These are phyloP conservation scores for Dendrolimus punctatus DNA, from an alignment of 1,140 invertebrate species.

Conservation along the genomic window DNA sequence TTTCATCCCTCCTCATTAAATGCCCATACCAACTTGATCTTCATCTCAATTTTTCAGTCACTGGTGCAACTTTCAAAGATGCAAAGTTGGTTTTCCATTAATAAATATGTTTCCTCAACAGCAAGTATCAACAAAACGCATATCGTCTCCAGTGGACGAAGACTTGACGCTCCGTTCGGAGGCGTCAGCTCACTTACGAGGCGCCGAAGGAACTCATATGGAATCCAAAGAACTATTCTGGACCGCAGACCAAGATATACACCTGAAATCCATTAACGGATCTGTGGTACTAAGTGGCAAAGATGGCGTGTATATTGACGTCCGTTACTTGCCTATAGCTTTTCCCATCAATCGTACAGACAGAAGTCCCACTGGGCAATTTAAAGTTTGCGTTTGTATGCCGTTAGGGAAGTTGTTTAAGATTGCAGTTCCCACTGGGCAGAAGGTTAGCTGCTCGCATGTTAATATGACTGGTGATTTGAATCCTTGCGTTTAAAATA, in stretches of 20 bases:
- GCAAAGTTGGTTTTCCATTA: conserved; percentile 6
- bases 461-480: conserved; percentile 74
- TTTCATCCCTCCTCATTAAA: too few relatives aligned
- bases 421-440: conserved; percentile 76
- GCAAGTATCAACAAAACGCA: conserved; percentile 79
- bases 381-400: conserved; percentile 92
- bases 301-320: conserved; percentile 81
- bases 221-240: conserved; percentile 59
- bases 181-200: conserved; percentile 72
- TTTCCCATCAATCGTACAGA: conserved; percentile 64
- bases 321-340: conserved; percentile 80
- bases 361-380: conserved; percentile 74
- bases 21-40: too few relatives aligned
- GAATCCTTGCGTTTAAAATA: conserved; percentile 78
- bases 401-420: conserved; percentile 86
- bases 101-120: conserved; percentile 27
- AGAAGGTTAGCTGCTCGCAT: conserved; percentile 76
- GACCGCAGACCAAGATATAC: conserved; percentile 85
- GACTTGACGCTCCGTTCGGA: conserved; percentile 79
- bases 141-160: conserved; percentile 81
- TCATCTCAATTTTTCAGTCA: too few relatives aligned
- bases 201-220: conserved; percentile 78
- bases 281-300: conserved; percentile 80
- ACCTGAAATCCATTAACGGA: conserved; percentile 85
- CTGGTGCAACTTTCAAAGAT: too few relatives aligned